Evolutionary conservation across 2,113 vertebrate species (phyloP).

Genomic region (Lepus timidus): DNA sequence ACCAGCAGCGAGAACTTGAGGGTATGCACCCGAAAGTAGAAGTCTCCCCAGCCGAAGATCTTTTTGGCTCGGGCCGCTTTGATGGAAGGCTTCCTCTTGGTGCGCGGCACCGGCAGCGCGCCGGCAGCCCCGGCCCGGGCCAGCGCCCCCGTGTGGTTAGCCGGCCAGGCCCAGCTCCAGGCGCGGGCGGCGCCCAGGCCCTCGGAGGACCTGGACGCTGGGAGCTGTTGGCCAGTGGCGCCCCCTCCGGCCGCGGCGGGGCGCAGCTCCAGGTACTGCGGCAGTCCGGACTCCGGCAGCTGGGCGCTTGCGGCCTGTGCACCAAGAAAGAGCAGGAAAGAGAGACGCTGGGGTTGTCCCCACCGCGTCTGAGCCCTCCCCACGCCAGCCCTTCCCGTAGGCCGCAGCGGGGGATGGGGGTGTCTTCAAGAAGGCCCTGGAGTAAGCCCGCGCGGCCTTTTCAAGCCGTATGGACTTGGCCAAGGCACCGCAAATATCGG

Average conservation of each 20-base stretch:
- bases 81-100: conserved; percentile 93
- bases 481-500: background rate
- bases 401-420: background rate
- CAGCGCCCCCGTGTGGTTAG: conserved; percentile 69
- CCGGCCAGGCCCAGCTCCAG: conserved; percentile 80
- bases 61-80: conserved; percentile 93
- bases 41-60: conserved; percentile 99
- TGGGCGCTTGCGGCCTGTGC: conserved; percentile 91
- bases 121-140: conserved; percentile 87
- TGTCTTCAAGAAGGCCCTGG: background rate
- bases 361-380: background rate
- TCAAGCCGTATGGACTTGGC: background rate
- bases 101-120: conserved; percentile 88
- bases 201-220: background rate
- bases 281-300: conserved; percentile 89
- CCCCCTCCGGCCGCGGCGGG: conserved; percentile 67
- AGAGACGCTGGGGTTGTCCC: background rate
- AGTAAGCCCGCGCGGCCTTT: background rate
- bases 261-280: conserved; percentile 92
- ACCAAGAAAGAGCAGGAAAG: conserved; percentile 40
- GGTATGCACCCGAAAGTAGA: conserved; percentile 97
- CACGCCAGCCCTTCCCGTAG: background rate
- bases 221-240: conserved; percentile 86
- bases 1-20: conserved; percentile 95
- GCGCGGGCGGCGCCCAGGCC: background rate